Evolutionary conservation across 2,888 invertebrate species (phyloP).

Genomic region (Piscicola geometra): DNA sequence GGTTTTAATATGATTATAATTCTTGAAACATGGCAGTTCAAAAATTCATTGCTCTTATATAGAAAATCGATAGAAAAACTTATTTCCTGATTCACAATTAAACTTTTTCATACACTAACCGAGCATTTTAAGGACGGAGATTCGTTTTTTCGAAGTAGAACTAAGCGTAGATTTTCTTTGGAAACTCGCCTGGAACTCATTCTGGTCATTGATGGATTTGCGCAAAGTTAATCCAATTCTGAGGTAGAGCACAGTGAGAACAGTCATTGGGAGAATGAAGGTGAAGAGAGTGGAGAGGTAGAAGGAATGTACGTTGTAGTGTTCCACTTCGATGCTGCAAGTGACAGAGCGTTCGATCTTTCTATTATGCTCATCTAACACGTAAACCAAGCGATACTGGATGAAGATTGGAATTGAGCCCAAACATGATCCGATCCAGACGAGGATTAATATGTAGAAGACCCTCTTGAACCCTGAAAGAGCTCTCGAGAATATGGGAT

Average conservation of each 20-base stretch:
- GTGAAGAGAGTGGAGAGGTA: slow-evolving; percentile 72
- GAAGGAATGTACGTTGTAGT: slow-evolving; percentile 41
- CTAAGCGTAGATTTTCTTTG: slow-evolving; percentile 6
- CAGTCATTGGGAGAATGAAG: slow-evolving; percentile 79
- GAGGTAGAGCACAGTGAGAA: slow-evolving; percentile 72
- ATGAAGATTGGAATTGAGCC: slow-evolving; percentile 67
- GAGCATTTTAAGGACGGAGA: slow-evolving; percentile 62
- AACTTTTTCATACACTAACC: too few species aligned
- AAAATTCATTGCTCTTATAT: too few species aligned
- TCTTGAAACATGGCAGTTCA: too few species aligned
- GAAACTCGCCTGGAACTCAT: neutral
- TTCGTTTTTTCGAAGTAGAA: slow-evolving; percentile 48
- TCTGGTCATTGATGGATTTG: slow-evolving; percentile 36
- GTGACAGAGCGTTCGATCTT: slow-evolving; percentile 61
- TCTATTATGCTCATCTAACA: slow-evolving; percentile 43
- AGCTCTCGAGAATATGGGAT: slow-evolving; percentile 72
- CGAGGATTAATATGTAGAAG: slow-evolving; percentile 70
- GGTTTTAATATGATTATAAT: too few species aligned
- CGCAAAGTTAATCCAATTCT: slow-evolving; percentile 54
- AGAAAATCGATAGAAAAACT: too few species aligned
- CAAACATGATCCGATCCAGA: slow-evolving; percentile 70
- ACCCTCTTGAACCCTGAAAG: slow-evolving; percentile 78
- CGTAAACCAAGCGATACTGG: slow-evolving; percentile 68
- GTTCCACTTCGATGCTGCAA: slow-evolving; percentile 61
- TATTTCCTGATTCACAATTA: too few species aligned